These are phyloP conservation scores for Mormyrus hasselquistii DNA, from an alignment of 2,797 vertebrate genomes.

Conservation along the genomic window DNA sequence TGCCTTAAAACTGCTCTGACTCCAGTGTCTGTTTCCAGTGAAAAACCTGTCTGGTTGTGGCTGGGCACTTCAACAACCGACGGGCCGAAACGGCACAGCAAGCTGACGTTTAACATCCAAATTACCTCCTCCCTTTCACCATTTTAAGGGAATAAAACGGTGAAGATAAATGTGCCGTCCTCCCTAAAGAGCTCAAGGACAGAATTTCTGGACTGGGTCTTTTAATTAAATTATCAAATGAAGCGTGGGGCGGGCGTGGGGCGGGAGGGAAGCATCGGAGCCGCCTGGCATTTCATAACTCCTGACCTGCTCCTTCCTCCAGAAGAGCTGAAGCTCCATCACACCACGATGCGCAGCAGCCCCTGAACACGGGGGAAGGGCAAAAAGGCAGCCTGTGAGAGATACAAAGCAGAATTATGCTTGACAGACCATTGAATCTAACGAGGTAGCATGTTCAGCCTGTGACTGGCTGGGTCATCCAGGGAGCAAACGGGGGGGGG, in stretches of 20 bases:
- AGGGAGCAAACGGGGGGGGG: not conserved
- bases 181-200: not conserved
- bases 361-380: not conserved
- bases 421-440: not conserved
- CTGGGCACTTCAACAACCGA: not conserved
- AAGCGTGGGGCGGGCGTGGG: not conserved
- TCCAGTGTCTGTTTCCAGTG: not conserved
- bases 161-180: not conserved
- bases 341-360: not conserved
- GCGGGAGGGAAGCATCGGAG: not conserved
- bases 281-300: not conserved
- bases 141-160: not conserved
- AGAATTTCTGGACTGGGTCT: not conserved
- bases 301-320: not conserved
- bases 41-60: not conserved
- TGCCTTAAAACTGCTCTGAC: not conserved
- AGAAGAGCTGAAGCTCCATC: not conserved
- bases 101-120: not conserved
- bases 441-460: not conserved
- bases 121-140: not conserved
- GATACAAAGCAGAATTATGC: not conserved
- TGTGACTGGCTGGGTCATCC: not conserved
- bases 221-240: not conserved
- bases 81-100: not conserved
- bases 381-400: not conserved